Conservation (phyloP, 2,113 vertebrate genomes). For the Oncorhynchus gorbuscha region DNA sequence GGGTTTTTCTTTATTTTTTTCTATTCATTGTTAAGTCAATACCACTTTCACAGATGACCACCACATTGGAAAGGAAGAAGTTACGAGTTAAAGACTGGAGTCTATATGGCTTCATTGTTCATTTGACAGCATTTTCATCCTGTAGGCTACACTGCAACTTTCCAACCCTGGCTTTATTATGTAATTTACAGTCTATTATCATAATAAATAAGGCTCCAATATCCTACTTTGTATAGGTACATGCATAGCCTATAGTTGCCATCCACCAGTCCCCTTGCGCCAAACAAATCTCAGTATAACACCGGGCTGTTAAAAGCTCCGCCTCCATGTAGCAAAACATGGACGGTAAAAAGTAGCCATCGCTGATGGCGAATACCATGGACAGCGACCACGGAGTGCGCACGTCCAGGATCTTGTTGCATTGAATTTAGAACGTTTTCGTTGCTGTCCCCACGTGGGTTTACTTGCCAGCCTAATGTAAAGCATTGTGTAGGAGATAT, state of each 20-base stretch:
- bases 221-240: no score
- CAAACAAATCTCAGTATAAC: background rate
- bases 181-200: no score
- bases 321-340: background rate
- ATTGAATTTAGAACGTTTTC: background rate
- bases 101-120: no score
- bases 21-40: no score
- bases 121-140: no score
- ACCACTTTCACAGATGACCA: no score
- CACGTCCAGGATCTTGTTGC: background rate
- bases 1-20: no score
- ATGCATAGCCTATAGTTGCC: background rate
- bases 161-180: no score
- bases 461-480: conserved; percentile 6
- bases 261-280: background rate
- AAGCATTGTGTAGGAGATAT: background rate
- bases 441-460: background rate
- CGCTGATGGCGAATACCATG: conserved; percentile 3
- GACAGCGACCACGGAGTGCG: conserved; percentile 15
- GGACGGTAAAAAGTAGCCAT: background rate
- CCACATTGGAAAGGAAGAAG: no score
- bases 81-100: no score
- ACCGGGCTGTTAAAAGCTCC: background rate
- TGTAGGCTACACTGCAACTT: no score
- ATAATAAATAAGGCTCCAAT: no score